Evolutionary conservation across 1,140 invertebrate genomes (phyloP).

Genomic region (Agrypnia vestita): DNA sequence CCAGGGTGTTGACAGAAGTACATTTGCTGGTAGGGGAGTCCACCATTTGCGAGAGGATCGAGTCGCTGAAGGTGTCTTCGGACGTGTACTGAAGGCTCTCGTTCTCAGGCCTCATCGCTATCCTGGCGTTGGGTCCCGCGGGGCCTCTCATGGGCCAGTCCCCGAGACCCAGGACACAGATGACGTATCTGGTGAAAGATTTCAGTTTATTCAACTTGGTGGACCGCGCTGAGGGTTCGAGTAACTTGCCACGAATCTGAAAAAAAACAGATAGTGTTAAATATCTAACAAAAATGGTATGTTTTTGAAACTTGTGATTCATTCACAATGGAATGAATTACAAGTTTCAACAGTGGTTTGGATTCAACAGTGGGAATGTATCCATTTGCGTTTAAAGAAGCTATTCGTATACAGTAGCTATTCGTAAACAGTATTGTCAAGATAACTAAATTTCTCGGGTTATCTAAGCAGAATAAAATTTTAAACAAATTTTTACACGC

Average conservation of each 20-base stretch:
- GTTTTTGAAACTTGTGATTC: too few relatives aligned
- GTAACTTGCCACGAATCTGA: constrained; percentile 81
- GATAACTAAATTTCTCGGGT: too few relatives aligned
- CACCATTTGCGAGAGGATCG: constrained; percentile 78
- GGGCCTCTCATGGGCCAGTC: constrained; percentile 64
- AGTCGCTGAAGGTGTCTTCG: constrained; percentile 64
- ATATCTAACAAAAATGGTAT: too few relatives aligned
- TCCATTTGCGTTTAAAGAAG: too few relatives aligned
- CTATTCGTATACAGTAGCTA: too few relatives aligned
- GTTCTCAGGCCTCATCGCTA: constrained; percentile 71
- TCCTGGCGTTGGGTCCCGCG: constrained; percentile 69
- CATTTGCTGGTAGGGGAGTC: constrained; percentile 84
- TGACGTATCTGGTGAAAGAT: constrained; percentile 85
- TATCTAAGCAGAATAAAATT: too few relatives aligned
- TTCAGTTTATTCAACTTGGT: constrained; percentile 82
- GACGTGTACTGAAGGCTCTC: constrained; percentile 62
- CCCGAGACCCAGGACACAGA: constrained; percentile 88
- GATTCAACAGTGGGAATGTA: too few relatives aligned
- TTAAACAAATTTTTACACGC: too few relatives aligned
- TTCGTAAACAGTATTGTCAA: too few relatives aligned
- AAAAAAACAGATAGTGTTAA: constrained; percentile 53
- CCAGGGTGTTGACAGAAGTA: constrained; percentile 83
- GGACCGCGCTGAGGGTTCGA: constrained; percentile 80
- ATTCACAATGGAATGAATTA: too few relatives aligned
- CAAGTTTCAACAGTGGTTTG: too few relatives aligned